These are phyloP conservation scores for Pelodytes ibericus DNA, from an alignment of 2,797 vertebrate species.

Conservation along the genomic window DNA sequence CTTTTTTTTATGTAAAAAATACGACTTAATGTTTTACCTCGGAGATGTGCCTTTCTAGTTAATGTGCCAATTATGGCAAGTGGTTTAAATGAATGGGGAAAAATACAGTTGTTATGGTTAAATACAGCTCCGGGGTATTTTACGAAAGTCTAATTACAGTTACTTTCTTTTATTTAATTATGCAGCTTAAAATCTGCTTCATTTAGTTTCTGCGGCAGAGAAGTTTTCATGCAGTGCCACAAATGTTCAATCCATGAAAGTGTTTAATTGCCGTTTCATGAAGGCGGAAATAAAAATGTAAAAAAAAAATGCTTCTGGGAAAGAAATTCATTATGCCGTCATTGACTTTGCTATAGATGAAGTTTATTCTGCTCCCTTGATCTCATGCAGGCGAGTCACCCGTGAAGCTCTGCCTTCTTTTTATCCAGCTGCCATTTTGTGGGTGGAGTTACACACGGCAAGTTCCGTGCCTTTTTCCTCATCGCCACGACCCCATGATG, in stretches of 20 bases:
- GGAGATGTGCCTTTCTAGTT: slow-evolving; percentile 21
- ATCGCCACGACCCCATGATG: too few relatives aligned
- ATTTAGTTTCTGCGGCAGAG: slow-evolving; percentile 25
- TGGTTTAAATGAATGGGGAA: slow-evolving; percentile 39
- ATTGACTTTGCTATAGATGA: neutral
- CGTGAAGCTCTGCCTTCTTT: too few relatives aligned
- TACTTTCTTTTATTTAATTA: slow-evolving; percentile 52
- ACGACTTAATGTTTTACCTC: slow-evolving; percentile 10
- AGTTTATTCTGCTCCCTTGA: neutral
- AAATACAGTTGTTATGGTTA: slow-evolving; percentile 38
- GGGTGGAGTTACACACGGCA: too few relatives aligned
- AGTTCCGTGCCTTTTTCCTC: too few relatives aligned
- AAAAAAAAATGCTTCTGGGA: slow-evolving; percentile 21
- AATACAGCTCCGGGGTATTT: slow-evolving; percentile 47
- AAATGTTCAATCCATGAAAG: slow-evolving; percentile 24
- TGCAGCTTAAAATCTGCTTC: slow-evolving; percentile 39
- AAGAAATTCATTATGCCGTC: neutral
- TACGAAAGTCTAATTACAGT: slow-evolving; percentile 48
- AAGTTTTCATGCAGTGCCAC: slow-evolving; percentile 20
- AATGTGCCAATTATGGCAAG: slow-evolving; percentile 34
- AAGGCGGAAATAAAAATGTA: slow-evolving; percentile 28
- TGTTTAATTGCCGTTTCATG: slow-evolving; percentile 46
- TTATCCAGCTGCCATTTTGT: too few relatives aligned
- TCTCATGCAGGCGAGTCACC: too few relatives aligned
- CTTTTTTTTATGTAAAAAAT: slow-evolving; percentile 22